phyloP scores from a whole-genome alignment of 2,797 vertebrate species.

The Thamnophis elegans region DNA sequence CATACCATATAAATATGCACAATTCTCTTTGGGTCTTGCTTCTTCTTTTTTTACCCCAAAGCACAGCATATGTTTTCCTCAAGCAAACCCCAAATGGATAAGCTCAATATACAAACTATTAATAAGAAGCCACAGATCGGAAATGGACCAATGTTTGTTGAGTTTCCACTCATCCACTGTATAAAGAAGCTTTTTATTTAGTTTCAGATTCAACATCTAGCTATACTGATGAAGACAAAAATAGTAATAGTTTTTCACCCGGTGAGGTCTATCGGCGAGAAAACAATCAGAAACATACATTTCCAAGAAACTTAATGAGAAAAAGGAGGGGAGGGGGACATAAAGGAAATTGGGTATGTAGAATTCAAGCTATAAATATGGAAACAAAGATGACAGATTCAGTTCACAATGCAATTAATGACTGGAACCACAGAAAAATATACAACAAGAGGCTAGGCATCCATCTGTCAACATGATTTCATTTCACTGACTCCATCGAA shows the following conservation, averaged over 20 bases:
- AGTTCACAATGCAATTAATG: neutral
- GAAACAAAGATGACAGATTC: conserved; percentile 5
- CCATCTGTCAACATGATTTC: neutral
- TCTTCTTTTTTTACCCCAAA: neutral
- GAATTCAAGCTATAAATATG: neutral
- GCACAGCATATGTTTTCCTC: neutral
- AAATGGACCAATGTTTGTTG: neutral
- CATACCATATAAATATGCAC: neutral
- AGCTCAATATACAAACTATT: neutral
- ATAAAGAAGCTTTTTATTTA: neutral
- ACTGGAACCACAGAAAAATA: neutral
- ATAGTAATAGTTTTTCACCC: neutral
- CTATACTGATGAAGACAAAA: neutral
- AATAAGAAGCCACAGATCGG: fast-evolving
- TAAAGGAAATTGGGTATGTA: neutral
- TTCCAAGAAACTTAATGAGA: neutral
- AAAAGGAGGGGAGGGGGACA: neutral
- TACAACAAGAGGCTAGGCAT: neutral
- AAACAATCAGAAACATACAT: neutral
- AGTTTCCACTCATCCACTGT: neutral
- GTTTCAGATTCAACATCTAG: neutral
- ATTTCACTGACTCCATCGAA: neutral
- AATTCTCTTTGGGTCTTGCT: neutral
- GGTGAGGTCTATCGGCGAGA: neutral
- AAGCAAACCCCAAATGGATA: neutral